Evolutionary conservation across 2,797 vertebrate genomes (phyloP).

Genomic region (Emydoidea blandingii): DNA sequence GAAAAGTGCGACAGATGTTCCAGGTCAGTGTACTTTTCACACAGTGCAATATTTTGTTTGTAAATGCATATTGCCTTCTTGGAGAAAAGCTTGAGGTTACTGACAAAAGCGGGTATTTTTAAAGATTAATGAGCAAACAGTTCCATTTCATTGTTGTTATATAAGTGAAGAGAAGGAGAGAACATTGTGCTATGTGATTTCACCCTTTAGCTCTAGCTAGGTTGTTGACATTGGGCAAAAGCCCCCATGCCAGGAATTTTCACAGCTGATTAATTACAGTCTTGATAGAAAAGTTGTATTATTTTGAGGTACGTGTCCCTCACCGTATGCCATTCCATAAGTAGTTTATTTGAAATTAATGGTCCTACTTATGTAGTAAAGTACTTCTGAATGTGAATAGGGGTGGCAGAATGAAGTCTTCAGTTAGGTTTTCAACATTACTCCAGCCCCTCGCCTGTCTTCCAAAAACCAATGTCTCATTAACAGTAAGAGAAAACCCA

Average conservation of each 20-base stretch:
- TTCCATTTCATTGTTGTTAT: not conserved
- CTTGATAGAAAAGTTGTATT: not conserved
- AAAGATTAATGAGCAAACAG: not conserved
- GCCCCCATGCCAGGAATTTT: not conserved
- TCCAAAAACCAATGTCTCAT: not conserved
- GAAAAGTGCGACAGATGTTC: constrained; percentile 99
- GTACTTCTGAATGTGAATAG: not conserved
- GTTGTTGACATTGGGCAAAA: not conserved
- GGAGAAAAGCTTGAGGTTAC: not conserved
- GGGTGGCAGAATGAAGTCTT: not conserved
- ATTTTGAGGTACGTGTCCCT: not conserved
- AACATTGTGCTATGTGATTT: not conserved
- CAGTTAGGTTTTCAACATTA: not conserved
- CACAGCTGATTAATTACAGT: not conserved
- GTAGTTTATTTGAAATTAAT: not conserved
- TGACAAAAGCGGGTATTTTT: not conserved
- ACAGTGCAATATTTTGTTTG: not conserved
- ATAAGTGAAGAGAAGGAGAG: not conserved
- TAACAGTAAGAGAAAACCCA: not conserved
- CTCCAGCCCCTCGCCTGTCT: not conserved
- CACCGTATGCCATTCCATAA: not conserved
- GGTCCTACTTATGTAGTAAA: not conserved
- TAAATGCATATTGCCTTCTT: not conserved
- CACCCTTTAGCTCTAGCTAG: not conserved
- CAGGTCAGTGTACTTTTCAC: constrained; percentile 85